Evolutionary conservation across 2,113 vertebrate genomes (phyloP).

Genomic region (Corythornis madagascariensis): DNA sequence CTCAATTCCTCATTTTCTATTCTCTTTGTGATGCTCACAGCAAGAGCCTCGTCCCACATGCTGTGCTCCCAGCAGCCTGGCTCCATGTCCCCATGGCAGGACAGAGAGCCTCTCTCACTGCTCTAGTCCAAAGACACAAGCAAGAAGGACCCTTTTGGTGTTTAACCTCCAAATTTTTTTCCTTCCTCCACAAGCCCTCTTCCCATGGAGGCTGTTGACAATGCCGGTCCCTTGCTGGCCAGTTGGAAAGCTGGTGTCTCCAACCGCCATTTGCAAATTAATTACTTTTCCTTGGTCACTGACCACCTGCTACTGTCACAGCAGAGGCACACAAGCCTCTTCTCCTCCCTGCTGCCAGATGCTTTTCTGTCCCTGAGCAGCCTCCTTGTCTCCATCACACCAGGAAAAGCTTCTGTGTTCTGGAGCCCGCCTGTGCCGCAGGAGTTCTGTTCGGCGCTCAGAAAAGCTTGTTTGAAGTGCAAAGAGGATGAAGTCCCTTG

Average conservation of each 20-base stretch:
- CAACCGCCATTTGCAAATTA: neutral
- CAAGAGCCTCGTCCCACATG: rapidly evolving
- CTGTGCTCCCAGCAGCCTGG: neutral
- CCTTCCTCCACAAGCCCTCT: neutral
- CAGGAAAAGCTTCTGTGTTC: neutral
- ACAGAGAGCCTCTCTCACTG: neutral
- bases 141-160: neutral
- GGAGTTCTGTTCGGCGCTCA: conserved; percentile 26
- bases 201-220: neutral
- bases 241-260: neutral
- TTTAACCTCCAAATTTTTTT: neutral
- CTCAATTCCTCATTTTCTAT: neutral
- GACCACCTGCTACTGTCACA: neutral
- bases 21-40: neutral
- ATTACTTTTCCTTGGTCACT: neutral
- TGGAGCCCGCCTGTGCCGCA: neutral
- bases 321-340: neutral
- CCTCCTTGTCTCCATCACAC: neutral
- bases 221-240: neutral
- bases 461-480: conserved; percentile 39
- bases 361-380: neutral
- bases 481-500: neutral
- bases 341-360: neutral
- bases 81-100: neutral
- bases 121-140: neutral